Percentiles rank a stretch among this genome's conserved stretches.
Evolutionary conservation across 37 sponge, comb jelly and placozoan genomes (phyloP).

Genomic region (Chondrosia reniformis): DNA sequence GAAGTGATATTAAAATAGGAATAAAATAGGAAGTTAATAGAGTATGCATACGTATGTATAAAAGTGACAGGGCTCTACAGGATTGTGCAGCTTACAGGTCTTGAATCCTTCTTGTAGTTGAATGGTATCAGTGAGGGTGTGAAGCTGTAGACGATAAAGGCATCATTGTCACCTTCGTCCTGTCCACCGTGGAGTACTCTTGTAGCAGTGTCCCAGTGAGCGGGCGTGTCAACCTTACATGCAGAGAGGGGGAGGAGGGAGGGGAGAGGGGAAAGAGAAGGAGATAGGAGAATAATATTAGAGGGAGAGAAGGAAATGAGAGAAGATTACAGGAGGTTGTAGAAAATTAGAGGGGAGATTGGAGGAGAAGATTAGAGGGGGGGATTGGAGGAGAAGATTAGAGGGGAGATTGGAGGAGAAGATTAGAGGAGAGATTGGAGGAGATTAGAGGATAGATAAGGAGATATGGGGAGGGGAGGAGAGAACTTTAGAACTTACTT

Average conservation of each 20-base stretch:
- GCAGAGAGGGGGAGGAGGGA: too few species aligned
- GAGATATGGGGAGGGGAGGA: neutral
- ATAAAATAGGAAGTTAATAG: too few species aligned
- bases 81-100: too few species aligned
- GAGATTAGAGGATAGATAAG: neutral
- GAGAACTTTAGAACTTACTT: conserved; percentile 37
- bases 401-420: too few species aligned
- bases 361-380: too few species aligned
- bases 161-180: neutral
- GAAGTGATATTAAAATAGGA: too few species aligned
- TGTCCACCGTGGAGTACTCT: conserved; percentile 37
- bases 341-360: neutral
- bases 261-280: conserved; percentile 10
- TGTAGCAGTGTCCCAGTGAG: conserved; percentile 64
- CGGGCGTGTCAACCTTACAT: conserved; percentile 50
- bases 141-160: conserved; percentile 44
- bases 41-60: too few species aligned
- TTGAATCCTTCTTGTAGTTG: conserved; percentile 2
- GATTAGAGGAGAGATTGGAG: too few species aligned
- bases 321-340: neutral
- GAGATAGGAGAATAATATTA: neutral
- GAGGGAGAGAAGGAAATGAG: neutral
- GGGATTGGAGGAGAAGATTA: too few species aligned
- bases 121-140: conserved; percentile 41
- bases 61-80: too few species aligned